Evolutionary conservation across 2,113 vertebrate genomes (phyloP), one percentile per base, ranked within the genome.

Genomic region (Gadus chalcogrammus): DNA sequence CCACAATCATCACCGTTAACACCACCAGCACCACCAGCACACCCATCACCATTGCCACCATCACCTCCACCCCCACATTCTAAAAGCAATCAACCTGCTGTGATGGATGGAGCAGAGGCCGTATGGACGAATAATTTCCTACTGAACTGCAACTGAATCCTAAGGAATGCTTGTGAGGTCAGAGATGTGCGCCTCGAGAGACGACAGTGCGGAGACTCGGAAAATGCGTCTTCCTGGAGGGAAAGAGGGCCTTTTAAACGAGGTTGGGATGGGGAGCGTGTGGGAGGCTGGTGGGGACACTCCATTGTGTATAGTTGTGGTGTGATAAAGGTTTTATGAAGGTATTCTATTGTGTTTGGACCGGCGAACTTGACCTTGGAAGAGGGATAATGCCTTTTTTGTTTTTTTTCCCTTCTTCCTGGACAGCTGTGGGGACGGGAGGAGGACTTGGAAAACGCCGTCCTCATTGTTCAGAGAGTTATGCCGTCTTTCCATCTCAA

Each of bases 301-400:
- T 62, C 79, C 63, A 83, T 86, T 90, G 85, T 87, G 48, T 77
- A 82, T 24, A 61, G 70, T 16, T 68, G 69, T 62, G 13, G 55
- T 38, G 35, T 61, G 75, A 73, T 72, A 68, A 48, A n/a, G 64
- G 7, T 73, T 86, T 81, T 74, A 80, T 82, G 70, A 73, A 76
- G 59, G 77, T 55, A 82, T 90, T 88, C 87, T 90, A 9, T 62
- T 70, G 28, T 61, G 42, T 68, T 81, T 72, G 84, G 79, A 73
- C 61, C 80, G 77, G 82, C 84, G 79, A 85, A 85, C 82, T 67
- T 87, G 82, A 86, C 88, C 84, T 85, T 79, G 78, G 67, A 80
- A 18, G 70, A 72, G 70, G 71, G 69, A 82, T 42, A 67, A 52
- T 22, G 73, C 16, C 1, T n/a, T 58, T 58, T 58, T 4, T 58